Evolutionary conservation across 2,888 invertebrate species (phyloP).

Genomic region (Calameuta filiformis): DNA sequence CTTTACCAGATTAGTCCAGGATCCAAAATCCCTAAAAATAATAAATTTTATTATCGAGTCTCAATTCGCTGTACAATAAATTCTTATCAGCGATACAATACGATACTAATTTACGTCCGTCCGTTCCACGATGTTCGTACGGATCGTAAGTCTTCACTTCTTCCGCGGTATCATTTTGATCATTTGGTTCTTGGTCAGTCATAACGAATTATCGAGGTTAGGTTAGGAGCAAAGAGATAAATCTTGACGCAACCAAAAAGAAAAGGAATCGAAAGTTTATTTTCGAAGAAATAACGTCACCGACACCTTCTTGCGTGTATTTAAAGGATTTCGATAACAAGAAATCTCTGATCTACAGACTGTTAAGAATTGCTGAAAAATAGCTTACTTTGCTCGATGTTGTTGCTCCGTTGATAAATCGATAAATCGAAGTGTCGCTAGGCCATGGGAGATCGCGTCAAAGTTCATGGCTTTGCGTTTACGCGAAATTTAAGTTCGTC

Average conservation of each 20-base stretch:
- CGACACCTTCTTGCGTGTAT: neutral
- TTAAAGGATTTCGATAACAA: neutral
- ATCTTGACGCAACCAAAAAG: too few relatives aligned
- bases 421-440: neutral
- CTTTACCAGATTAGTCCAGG: constrained; percentile 42
- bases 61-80: neutral
- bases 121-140: constrained; percentile 27
- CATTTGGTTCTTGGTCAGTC: neutral
- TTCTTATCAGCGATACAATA: constrained; percentile 15
- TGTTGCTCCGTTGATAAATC: neutral
- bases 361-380: neutral
- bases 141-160: constrained; percentile 36
- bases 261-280: neutral
- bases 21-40: constrained; percentile 35
- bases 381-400: neutral
- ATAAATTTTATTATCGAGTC: neutral
- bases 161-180: neutral
- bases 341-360: too few relatives aligned
- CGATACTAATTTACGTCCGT: constrained; percentile 32
- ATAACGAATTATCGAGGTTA: too few relatives aligned
- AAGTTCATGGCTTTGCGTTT: neutral
- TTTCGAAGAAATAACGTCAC: neutral
- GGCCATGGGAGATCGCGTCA: neutral
- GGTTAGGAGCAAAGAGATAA: too few relatives aligned
- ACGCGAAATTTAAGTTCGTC: neutral